Evolutionary conservation across 2,888 invertebrate genomes (phyloP), one percentile per base, ranked within the genome.

Genomic region (Clusia tigrina): DNA sequence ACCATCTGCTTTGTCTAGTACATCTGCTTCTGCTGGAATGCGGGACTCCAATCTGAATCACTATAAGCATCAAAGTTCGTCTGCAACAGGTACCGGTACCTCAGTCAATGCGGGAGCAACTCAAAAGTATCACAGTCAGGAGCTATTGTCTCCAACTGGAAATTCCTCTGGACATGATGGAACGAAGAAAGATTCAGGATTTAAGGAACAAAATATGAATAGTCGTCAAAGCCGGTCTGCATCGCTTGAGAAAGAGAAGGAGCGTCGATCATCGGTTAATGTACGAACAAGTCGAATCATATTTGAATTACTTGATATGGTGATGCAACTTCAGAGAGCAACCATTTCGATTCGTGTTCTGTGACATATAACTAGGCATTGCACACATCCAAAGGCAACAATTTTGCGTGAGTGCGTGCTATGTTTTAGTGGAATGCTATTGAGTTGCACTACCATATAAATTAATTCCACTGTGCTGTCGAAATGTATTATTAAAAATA

Each of bases 21-120:
- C 61, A 15, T 59, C 69, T 38, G 65, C 66, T 59, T 64, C 48
- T 62, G 48, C 58, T 15, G 2, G 12, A n/a, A 86, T 86, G 26
- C 87, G 87, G 73, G 88, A 88, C 76, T 85, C 87, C n/a, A 87
- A 87, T 78, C 79, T 87, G 69, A 88, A 88, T 79, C 88, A 88
- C 73, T 87, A 87, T 70, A 86, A 87, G 77, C 65, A 73, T 57
- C 64, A 78, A 84, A 6, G 56, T 32, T 46, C 65, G 22, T 17
- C 62, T 23, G 38, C 23, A 12, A 46, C 23, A 18, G 25, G 25
- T 9, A 24, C 51, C 18, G 58, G 15, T 15, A 22, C 37, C 17
- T 20, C 12, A 5, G 2, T 5, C 2, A 10, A 5, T 5, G 23
- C 54, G 26, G 37, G 60, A 52, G 26, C 67, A 61, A 55, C 69